Evolutionary conservation across 2,797 vertebrate species (phyloP), one percentile per base, ranked within the genome.

Genomic region (Gallinago stenura): DNA sequence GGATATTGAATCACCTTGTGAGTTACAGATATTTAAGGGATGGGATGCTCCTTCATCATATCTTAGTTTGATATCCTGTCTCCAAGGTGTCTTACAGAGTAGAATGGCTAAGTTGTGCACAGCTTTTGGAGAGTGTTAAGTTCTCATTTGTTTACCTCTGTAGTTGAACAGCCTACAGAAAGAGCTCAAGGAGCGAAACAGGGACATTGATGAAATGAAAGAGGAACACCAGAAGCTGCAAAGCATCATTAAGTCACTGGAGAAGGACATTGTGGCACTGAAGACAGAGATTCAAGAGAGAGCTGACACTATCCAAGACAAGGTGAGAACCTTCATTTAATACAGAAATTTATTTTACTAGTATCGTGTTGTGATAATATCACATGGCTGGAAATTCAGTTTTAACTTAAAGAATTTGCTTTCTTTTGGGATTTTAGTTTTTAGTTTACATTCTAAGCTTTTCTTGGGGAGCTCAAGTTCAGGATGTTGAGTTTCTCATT

Each of bases 261-360:
- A 99, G 93, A 98, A 98, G 26, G 98, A 99, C 90, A 99, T 99
- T 12, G 87, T 96, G 31, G 97, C 98, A 58, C 98, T 99, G 91
- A 99, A 99, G 97, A 98, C 97, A 82, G 98, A 99, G 91, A 98
- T 99, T 90, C 97, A 98, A 72, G 98, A 99, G 86, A 98, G 98
- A 54, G 98, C 98, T 3, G 98, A 98, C 95, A 98, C 98, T 20
- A 98, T 98, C 71, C 98, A 99, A 90, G 98, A 99, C 86, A 99
- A 99, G 98, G 99, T 99, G 68, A 98, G 71, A 69, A 79, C 31
- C 15, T 58, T 76, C 54, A 66, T 80, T 83, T 79, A 75, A 50
- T n/a, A 51, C 30, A 81, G 28, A 12, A 53, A 28, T 21, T 83
- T 70, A 43, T 78, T 91, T 92, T 71, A 78, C 6, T 43, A 53